Base-by-base conservation (phyloP, 1,140 invertebrate genomes). In the Drosophila yakuba region DNA sequence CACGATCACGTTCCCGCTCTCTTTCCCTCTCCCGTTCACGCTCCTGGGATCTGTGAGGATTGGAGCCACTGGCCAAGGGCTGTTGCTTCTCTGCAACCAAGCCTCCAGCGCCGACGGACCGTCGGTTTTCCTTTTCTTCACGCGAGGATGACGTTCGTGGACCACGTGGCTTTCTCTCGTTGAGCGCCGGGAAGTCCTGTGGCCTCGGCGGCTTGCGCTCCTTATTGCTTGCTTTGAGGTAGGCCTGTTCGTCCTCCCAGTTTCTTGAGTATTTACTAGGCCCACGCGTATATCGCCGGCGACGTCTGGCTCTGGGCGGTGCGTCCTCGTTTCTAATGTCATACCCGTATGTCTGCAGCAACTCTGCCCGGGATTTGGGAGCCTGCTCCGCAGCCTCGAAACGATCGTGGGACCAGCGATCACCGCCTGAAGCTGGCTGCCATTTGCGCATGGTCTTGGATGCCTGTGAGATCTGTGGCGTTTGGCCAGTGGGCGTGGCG, bases 311-410 rank as follows among this genome's bases (percentile, higher is more conserved):
- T 80, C 97, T 95, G 10, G 97, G 97, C 15, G 97, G 96, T 0
- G 97, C 97, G 91, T 98, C 97, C 93, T 98, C 97, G 79, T 96
- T 97, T 52, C 98, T 93, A 56, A 99, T 99, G 89, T 99, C 98
- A 93, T 99, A 99, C 4, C 98, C 98, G 93, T 99, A 99, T 41
- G 96, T 94, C 2, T 96, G 94, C 48, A 98, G 95, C 6, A 99
- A 91, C 93, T 99, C 98, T 35, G 97, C 95, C 8, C 95, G 94
- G 23, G 95, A 95, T 93, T 99, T 99, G 3, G 98, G 98, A 51
- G 95, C 94, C 91, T 95, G 94, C 79, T 95, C 95, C 59, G 92
- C 93, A 74, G 97, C 96, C 86, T 97, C 96, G 89, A 96, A 99
- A 59, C 96, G 94, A 93, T 99, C 98, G 93, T 99, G 98, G 12